phyloP scores from a whole-genome alignment of 2,888 invertebrate genomes.

The Callyntrura guangdongensis region DNA sequence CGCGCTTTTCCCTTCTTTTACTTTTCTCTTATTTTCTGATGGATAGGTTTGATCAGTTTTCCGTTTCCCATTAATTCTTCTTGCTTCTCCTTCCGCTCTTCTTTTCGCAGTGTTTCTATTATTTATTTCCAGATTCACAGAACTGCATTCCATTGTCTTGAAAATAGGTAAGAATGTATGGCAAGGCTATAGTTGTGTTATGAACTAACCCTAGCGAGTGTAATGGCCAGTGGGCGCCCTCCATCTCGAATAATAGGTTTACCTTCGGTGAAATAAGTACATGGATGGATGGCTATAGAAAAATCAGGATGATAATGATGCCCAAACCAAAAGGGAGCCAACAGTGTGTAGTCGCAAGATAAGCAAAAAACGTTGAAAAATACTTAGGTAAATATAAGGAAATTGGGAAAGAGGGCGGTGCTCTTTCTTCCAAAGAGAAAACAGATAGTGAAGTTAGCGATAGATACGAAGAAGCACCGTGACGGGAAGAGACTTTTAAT shows the following conservation, averaged over 20 bases:
- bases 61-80: slow-evolving; percentile 82
- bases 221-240: no score
- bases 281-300: slow-evolving; percentile 17
- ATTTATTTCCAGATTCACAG: slow-evolving; percentile 39
- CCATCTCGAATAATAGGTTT: background rate
- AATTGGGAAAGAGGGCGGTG: slow-evolving; percentile 76
- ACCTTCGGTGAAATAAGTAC: background rate
- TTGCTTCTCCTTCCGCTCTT: slow-evolving; percentile 63
- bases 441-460: background rate
- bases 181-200: no score
- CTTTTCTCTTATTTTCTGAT: slow-evolving; percentile 69
- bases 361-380: slow-evolving; percentile 3
- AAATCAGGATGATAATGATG: slow-evolving; percentile 22
- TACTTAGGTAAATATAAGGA: slow-evolving; percentile 44
- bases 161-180: background rate
- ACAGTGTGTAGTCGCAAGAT: slow-evolving; percentile 24
- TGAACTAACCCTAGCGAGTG: no score
- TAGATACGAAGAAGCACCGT: background rate
- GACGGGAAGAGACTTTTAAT: background rate
- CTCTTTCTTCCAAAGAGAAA: slow-evolving; percentile 51
- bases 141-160: background rate
- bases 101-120: slow-evolving; percentile 36
- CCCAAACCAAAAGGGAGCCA: background rate
- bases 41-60: slow-evolving; percentile 83
- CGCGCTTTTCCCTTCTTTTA: background rate